Percentiles rank a stretch among this genome's conserved stretches.
Conservation (phyloP, 2,888 invertebrate genomes). For the Diaperis boleti region DNA sequence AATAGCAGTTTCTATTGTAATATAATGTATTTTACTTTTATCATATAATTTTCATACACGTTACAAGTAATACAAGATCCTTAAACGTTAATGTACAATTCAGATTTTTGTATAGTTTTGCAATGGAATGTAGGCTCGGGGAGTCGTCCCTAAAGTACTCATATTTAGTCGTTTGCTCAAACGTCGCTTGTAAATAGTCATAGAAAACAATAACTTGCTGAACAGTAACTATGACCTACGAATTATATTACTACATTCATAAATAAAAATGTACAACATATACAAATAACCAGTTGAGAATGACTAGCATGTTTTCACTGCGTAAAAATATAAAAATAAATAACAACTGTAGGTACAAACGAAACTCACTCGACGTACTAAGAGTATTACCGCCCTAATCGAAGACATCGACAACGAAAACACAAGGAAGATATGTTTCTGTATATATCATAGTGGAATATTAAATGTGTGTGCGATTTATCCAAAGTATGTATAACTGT, state of each 20-base stretch:
- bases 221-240: slow-evolving; percentile 44
- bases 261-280: slow-evolving; percentile 63
- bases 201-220: slow-evolving; percentile 39
- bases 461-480: slow-evolving; percentile 56
- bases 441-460: slow-evolving; percentile 45
- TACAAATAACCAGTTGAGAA: slow-evolving; percentile 62
- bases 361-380: slow-evolving; percentile 38
- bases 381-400: slow-evolving; percentile 47
- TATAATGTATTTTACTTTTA: slow-evolving; percentile 52
- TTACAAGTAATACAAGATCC: slow-evolving; percentile 54
- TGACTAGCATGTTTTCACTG: slow-evolving; percentile 65
- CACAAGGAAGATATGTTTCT: slow-evolving; percentile 61
- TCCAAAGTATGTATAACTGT: slow-evolving; percentile 57
- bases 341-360: slow-evolving; percentile 56
- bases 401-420: slow-evolving; percentile 63
- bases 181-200: slow-evolving; percentile 28
- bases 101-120: slow-evolving; percentile 36
- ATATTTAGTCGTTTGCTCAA: slow-evolving; percentile 11
- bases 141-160: slow-evolving; percentile 10
- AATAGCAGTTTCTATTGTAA: slow-evolving; percentile 33
- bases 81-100: slow-evolving; percentile 53
- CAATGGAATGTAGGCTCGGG: slow-evolving; percentile 26
- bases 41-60: slow-evolving; percentile 59
- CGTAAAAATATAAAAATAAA: slow-evolving; percentile 59
- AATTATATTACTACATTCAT: slow-evolving; percentile 58